Conservation (phyloP, 2,888 invertebrate species). For the Beris chalybata region DNA sequence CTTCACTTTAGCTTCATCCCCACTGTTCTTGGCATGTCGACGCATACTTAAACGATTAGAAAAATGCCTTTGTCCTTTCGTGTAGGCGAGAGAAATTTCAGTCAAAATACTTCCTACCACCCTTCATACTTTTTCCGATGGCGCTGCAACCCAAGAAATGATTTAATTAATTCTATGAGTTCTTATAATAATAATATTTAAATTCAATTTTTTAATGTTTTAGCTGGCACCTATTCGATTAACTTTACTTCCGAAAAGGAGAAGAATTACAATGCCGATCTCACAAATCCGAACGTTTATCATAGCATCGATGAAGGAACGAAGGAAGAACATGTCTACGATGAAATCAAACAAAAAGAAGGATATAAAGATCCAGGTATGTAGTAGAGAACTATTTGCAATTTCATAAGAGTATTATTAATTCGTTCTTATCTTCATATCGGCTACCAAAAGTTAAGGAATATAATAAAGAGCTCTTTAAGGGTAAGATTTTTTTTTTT, state of each 20-base stretch:
- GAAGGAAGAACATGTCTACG: slow-evolving; percentile 82
- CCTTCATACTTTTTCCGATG: no score
- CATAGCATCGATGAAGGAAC: slow-evolving; percentile 76
- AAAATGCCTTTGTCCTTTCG: no score
- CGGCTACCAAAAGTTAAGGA: slow-evolving; percentile 47
- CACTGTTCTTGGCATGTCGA: no score
- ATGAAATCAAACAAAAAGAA: slow-evolving; percentile 85
- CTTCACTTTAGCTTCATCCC: no score
- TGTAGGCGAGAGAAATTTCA: no score
- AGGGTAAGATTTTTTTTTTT: slow-evolving; percentile 49
- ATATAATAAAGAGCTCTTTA: slow-evolving; percentile 53
- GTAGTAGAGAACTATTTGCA: slow-evolving; percentile 40
- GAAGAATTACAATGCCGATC: slow-evolving; percentile 84
- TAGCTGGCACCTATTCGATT: slow-evolving; percentile 59
- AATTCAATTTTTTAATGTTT: slow-evolving; percentile 36
- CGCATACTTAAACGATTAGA: no score
- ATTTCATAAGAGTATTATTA: neutral
- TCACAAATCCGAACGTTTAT: slow-evolving; percentile 81
- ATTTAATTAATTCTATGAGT: no score
- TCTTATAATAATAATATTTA: slow-evolving; percentile 7
- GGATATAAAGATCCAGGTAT: slow-evolving; percentile 65
- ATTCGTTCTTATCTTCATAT: neutral
- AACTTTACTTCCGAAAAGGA: slow-evolving; percentile 66
- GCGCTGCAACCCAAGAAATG: no score
- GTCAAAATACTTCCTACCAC: no score